phyloP scores from a whole-genome alignment of 1,140 invertebrate genomes.

The Conus ventricosus region DNA sequence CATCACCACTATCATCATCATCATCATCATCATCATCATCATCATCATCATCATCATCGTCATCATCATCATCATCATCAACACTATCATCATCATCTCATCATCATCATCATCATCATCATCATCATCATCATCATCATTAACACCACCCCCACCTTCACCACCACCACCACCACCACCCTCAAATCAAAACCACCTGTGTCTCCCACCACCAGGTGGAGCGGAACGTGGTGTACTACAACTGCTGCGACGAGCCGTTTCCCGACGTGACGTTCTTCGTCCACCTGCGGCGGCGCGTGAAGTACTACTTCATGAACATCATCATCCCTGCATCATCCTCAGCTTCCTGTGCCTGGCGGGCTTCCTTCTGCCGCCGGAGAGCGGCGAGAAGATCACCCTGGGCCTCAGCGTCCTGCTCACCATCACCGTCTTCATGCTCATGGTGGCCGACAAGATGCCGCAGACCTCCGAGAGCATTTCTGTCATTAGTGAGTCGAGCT shows the following conservation, averaged over 20 bases:
- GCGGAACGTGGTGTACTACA: conserved; percentile 83
- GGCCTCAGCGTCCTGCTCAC: conserved; percentile 79
- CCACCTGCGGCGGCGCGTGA: conserved; percentile 73
- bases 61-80: not conserved
- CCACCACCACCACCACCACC: no score
- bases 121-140: not conserved
- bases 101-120: not conserved
- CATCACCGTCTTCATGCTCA: conserved; percentile 80
- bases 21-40: no score
- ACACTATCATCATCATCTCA: not conserved
- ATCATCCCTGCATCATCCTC: conserved; percentile 79
- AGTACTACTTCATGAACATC: conserved; percentile 79
- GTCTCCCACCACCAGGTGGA: conserved; percentile 34
- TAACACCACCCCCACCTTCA: not conserved
- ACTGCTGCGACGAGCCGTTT: conserved; percentile 79
- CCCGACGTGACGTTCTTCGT: conserved; percentile 73
- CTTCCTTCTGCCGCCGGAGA: conserved; percentile 79
- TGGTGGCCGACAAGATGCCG: conserved; percentile 80
- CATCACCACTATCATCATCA: not conserved
- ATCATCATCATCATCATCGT: not conserved
- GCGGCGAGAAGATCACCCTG: conserved; percentile 80
- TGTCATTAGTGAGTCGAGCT: conserved; percentile 76
- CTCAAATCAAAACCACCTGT: not conserved
- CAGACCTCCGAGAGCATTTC: conserved; percentile 79
- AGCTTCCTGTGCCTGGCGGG: conserved; percentile 77